These are phyloP conservation scores for Latrodectus elegans DNA, from an alignment of 2,888 invertebrate genomes.

Conservation along the genomic window DNA sequence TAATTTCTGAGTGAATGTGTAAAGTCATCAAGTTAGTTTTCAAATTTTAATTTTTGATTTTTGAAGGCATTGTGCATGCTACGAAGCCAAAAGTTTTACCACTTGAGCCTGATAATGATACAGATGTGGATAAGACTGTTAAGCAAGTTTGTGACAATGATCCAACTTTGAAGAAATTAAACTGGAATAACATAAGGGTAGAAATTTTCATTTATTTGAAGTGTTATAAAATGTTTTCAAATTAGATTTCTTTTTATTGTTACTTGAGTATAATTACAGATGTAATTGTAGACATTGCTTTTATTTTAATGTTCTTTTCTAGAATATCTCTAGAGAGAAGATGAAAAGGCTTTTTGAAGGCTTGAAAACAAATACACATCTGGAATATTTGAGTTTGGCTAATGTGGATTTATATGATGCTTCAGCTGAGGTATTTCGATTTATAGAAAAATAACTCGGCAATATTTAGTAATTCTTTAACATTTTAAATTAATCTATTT, in stretches of 20 bases:
- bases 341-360: constrained; percentile 91
- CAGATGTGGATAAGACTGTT: constrained; percentile 94
- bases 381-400: constrained; percentile 92
- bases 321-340: constrained; percentile 98
- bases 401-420: constrained; percentile 95
- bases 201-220: constrained; percentile 13
- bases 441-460: no score
- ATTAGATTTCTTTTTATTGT: background rate
- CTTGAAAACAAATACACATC: constrained; percentile 89
- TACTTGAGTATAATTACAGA: background rate
- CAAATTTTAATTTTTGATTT: constrained; percentile 1
- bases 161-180: constrained; percentile 89
- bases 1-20: background rate
- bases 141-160: constrained; percentile 88
- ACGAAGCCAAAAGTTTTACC: constrained; percentile 92
- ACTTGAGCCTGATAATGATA: constrained; percentile 96
- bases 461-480: no score
- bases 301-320: constrained; percentile 74
- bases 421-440: constrained; percentile 80
- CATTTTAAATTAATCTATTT: no score
- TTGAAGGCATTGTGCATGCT: constrained; percentile 89
- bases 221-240: background rate
- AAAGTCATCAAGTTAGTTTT: background rate
- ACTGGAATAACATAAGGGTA: constrained; percentile 99
- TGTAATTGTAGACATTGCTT: background rate